Percentiles rank a stretch among this genome's conserved stretches.
Evolutionary conservation across 92 coral and sea anemone genomes (phyloP).

Genomic region (Siderastrea radians): DNA sequence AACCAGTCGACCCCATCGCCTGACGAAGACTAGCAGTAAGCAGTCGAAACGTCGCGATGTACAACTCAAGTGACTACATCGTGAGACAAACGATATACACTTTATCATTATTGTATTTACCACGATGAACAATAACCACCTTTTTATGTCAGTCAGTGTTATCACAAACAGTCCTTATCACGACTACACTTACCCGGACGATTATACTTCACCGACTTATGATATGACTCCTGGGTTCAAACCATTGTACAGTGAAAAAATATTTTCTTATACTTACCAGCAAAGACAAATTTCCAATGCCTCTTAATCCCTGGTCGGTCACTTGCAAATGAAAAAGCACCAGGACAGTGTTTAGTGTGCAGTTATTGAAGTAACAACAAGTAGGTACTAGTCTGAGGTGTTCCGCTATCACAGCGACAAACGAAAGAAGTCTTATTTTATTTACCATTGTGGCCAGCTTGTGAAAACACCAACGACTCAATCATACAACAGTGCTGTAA

Average conservation of each 20-base stretch:
- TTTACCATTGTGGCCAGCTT: conserved; percentile 37
- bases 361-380: background rate
- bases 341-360: background rate
- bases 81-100: no score
- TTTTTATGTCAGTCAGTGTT: no score
- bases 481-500: conserved; percentile 47
- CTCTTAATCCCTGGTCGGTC: conserved; percentile 62
- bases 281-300: conserved; percentile 65
- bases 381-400: background rate
- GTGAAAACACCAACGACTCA: conserved; percentile 18
- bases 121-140: no score
- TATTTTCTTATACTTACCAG: conserved; percentile 57
- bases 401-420: no score
- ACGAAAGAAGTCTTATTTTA: background rate
- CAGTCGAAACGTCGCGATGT: no score
- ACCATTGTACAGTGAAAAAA: background rate
- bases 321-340: conserved; percentile 40
- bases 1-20: no score
- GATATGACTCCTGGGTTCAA: background rate
- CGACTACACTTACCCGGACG: no score
- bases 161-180: no score
- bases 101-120: no score
- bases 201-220: no score
- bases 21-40: no score
- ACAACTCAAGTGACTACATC: no score